Percentiles rank a stretch among this genome's conserved stretches.
phyloP scores from a whole-genome alignment of 1,140 invertebrate species.

The Mylabris phalerata region DNA sequence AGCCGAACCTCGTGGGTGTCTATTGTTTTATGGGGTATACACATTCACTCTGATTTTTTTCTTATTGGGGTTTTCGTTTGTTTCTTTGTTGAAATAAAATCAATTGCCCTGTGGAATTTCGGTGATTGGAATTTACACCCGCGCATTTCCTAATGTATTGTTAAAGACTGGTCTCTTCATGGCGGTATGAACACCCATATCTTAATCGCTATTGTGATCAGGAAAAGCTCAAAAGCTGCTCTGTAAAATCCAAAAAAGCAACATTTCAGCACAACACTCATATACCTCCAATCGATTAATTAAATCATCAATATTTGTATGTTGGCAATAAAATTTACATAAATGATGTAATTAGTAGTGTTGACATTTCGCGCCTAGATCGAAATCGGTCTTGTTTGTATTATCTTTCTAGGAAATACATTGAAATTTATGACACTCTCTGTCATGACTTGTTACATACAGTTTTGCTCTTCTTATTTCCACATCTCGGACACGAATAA shows the following conservation, averaged over 20 bases:
- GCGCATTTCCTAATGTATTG: constrained; percentile 8
- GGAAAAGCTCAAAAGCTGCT: no score
- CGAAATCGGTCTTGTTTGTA: background rate
- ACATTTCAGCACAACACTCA: no score
- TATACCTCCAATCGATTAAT: no score
- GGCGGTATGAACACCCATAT: background rate
- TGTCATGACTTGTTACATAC: no score
- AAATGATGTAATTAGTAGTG: constrained; percentile 15
- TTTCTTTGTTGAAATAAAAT: constrained; percentile 32
- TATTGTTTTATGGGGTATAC: constrained; percentile 32
- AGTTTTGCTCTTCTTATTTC: no score
- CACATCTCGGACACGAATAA: no score
- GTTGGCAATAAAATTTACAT: constrained; percentile 5
- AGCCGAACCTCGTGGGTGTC: constrained; percentile 29
- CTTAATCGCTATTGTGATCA: no score
- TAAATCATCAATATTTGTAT: no score
- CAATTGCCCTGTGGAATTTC: constrained; percentile 25
- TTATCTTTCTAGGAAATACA: background rate
- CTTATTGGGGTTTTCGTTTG: constrained; percentile 18
- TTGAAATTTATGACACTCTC: no score
- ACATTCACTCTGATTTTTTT: no score
- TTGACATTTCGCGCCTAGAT: constrained; percentile 11
- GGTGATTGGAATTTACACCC: constrained; percentile 15
- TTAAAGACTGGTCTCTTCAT: no score
- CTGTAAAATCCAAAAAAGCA: no score